A percentile compares a stretch with the other conserved stretches of the same genome.
phyloP scores from a whole-genome alignment of 1,140 invertebrate species.

The Cardiocondyla obscurior region DNA sequence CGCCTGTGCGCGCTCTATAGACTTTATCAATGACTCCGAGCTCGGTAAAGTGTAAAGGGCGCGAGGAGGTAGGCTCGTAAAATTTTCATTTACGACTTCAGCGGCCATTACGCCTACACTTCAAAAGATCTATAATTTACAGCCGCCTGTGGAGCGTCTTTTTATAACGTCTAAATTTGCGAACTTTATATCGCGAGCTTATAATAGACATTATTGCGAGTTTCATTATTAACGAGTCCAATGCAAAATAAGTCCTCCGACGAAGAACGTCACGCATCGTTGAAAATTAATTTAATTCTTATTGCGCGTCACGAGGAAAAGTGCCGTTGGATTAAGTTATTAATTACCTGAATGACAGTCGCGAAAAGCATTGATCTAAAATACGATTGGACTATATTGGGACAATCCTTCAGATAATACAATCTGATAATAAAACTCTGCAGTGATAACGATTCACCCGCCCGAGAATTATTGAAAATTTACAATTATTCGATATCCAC shows the following conservation, averaged over 20 bases:
- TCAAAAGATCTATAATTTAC: background rate
- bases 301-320: background rate
- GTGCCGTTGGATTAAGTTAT: too few relatives aligned
- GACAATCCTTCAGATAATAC: background rate
- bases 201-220: background rate
- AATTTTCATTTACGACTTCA: background rate
- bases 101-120: background rate
- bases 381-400: background rate
- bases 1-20: too few relatives aligned
- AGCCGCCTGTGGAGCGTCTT: background rate
- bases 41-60: conserved; percentile 12
- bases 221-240: background rate
- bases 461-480: background rate
- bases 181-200: too few relatives aligned
- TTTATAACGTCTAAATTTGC: background rate
- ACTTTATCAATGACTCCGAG: conserved; percentile 17
- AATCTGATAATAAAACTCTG: background rate
- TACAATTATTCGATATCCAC: background rate
- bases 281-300: background rate
- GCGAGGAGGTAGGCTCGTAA: background rate
- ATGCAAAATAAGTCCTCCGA: background rate
- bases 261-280: background rate
- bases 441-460: background rate
- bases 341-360: too few relatives aligned
- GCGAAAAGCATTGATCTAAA: background rate